Base-by-base conservation (phyloP, 2,797 vertebrate species). In the Ptychobarbus kaznakovi region DNA sequence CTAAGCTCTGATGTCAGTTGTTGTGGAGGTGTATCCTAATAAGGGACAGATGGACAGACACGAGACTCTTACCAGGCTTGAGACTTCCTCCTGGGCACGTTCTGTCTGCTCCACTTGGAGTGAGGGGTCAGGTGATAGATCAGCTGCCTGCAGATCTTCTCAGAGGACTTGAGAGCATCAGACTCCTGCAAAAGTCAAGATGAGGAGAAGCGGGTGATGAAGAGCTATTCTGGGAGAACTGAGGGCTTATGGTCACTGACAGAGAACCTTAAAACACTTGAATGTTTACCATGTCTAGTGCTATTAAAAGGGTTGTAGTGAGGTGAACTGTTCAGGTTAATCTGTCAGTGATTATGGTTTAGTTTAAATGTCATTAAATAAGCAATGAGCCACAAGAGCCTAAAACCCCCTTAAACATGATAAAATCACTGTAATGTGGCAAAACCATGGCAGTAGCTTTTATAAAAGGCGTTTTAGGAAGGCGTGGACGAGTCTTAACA, bases 71-170 rank as follows among this genome's bases (percentile, higher is more conserved):
- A 98, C 96, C 97, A 96, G 84, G 91, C 93, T 82, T 96, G 96
- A 87, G 95, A 92, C 93, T 97, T 98, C 92, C 95, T 96, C 83
- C 88, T 93, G 92, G 95, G 91, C 81, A 95, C 92, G 82, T 95
- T 95, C 8, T 95, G 94, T 89, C 92, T 92, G 2, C 88, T 93
- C 95, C 95, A 94, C 81, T 96, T 98, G 4, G 96, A 96, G 92
- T 97, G 97, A 2, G 97, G 97, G 6, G 96, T 97, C 70, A 97
- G 95, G 93, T 99, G 96, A 91, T 97, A 97, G 89, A 97, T 95
- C 87, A 97, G 95, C 93, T 98, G 97, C 72, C 95, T 93, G 93
- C 96, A 98, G 91, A 97, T 96, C 93, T 96, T 97, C 90, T 97
- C 97, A 0, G 95, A 96, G 73, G 97, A 96, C 83, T 96, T 97